Percentiles rank a stretch among this genome's conserved stretches.
Conservation (phyloP, 2,113 vertebrate genomes). For the Emydocephalus ijimae region DNA sequence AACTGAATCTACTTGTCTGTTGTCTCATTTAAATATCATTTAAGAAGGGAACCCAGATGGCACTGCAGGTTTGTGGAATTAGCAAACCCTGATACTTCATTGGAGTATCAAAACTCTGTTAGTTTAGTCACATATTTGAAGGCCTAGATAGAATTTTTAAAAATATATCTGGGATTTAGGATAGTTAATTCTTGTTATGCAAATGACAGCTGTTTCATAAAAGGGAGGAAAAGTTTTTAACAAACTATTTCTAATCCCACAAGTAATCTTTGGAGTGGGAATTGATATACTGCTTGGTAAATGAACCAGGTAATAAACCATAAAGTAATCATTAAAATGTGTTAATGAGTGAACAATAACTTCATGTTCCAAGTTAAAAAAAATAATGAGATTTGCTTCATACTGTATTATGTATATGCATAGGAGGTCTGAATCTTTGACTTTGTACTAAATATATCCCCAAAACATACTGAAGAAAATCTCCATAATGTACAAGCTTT, state of each 20-base stretch:
- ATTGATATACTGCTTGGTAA: slow-evolving; percentile 3
- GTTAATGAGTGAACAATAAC: not conserved
- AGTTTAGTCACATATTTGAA: not conserved
- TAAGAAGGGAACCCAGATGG: not conserved
- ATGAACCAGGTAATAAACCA: not conserved
- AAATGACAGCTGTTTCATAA: slow-evolving; percentile 7
- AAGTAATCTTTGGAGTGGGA: not conserved
- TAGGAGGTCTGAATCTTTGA: not conserved
- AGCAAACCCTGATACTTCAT: not conserved
- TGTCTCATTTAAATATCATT: not conserved
- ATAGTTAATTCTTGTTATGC: not conserved
- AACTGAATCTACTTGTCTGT: not conserved
- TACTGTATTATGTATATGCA: not conserved
- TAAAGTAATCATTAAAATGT: not conserved
- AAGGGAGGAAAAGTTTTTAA: not conserved
- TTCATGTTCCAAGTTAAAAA: not conserved
- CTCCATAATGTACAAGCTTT: not conserved
- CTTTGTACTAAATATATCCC: not conserved
- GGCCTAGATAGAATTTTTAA: not conserved
- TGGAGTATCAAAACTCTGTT: not conserved
- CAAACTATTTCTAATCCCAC: not conserved
- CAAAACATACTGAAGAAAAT: not conserved
- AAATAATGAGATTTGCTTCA: not conserved
- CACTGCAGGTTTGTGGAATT: not conserved
- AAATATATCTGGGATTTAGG: not conserved